phyloP scores from a whole-genome alignment of 2,888 invertebrate genomes.

The Dicyrtomina minuta region DNA sequence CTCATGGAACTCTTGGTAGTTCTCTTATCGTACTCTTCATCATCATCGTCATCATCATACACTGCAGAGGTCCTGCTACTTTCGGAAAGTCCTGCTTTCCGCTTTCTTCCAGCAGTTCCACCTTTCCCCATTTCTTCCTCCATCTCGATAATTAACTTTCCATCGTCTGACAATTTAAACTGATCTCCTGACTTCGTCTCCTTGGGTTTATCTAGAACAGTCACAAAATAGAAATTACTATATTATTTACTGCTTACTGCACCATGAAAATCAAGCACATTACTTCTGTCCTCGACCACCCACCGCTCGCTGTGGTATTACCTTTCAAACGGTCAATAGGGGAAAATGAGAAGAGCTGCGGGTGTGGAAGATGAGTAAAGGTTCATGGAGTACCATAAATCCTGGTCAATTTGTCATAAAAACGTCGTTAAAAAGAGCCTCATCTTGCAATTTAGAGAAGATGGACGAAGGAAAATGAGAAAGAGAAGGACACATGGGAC shows the following conservation, averaged over 20 bases:
- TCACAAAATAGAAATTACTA: constrained; percentile 9
- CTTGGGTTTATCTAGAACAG: constrained; percentile 39
- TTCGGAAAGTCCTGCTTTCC: constrained; percentile 18
- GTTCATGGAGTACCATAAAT: constrained; percentile 5
- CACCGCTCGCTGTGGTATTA: no score
- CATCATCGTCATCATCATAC: constrained; percentile 37
- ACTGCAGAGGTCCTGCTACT: not conserved
- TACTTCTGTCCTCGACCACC: no score
- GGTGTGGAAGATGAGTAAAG: no score
- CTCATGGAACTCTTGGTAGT: not conserved
- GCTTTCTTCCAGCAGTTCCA: constrained; percentile 11
- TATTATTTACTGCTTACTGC: not conserved
- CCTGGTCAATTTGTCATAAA: constrained; percentile 20
- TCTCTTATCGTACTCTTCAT: constrained; percentile 24
- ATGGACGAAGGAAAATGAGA: no score
- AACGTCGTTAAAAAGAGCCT: constrained; percentile 3
- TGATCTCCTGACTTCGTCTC: constrained; percentile 38
- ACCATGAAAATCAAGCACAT: not conserved
- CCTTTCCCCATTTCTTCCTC: constrained; percentile 36
- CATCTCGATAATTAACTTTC: constrained; percentile 49
- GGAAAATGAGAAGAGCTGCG: no score
- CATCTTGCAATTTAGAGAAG: not conserved
- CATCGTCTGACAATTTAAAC: constrained; percentile 48
- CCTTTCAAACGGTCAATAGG: no score
- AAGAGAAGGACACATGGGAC: no score